phyloP scores from a whole-genome alignment of 1,140 invertebrate genomes.

The Colletes latitarsis region DNA sequence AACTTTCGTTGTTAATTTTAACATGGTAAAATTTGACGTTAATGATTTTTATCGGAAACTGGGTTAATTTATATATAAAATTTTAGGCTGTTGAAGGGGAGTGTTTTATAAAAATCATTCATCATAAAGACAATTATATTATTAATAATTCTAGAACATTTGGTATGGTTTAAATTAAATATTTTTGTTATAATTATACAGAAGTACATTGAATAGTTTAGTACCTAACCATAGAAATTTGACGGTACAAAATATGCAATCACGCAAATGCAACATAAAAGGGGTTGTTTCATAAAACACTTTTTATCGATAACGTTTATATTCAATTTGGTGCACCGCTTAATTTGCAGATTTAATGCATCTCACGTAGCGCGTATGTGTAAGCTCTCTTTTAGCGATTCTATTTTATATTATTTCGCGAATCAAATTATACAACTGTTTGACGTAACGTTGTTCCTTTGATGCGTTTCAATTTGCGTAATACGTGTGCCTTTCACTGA shows the following conservation, averaged over 20 bases:
- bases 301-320: background rate
- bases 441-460: conserved; percentile 2
- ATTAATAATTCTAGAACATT: no score
- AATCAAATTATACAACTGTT: conserved; percentile 18
- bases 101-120: no score
- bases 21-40: no score
- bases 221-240: background rate
- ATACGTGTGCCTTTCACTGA: background rate
- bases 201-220: no score
- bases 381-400: conserved; percentile 24
- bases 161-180: no score
- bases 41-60: no score
- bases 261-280: background rate
- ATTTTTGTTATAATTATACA: no score
- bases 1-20: no score
- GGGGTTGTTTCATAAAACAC: conserved; percentile 1
- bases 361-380: background rate
- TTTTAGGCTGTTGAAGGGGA: no score
- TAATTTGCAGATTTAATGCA: conserved; percentile 13
- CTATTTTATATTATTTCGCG: conserved; percentile 25
- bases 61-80: no score
- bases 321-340: background rate
- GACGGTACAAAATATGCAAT: background rate
- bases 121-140: no score
- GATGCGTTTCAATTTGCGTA: background rate